Conservation (phyloP, 2,797 vertebrate species). For the Notolabrus celidotus region DNA sequence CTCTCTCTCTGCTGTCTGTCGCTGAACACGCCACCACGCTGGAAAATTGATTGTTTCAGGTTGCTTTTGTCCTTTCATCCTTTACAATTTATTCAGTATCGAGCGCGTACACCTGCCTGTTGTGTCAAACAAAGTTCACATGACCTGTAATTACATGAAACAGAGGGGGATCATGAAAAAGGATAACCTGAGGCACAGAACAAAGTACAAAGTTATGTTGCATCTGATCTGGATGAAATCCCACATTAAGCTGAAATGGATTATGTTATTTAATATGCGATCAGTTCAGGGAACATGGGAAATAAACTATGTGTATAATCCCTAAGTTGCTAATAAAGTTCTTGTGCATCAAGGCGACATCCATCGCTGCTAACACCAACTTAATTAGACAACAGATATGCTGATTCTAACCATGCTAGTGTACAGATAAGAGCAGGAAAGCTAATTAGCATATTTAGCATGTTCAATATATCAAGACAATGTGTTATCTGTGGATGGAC, state of each 20-base stretch:
- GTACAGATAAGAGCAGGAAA: constrained; percentile 41
- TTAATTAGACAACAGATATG: constrained; percentile 49
- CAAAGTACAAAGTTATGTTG: constrained; percentile 27
- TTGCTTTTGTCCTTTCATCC: constrained; percentile 17
- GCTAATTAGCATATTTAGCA: constrained; percentile 1
- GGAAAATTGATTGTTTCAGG: constrained; percentile 52
- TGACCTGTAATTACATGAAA: constrained; percentile 26
- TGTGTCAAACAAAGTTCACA: constrained; percentile 36
- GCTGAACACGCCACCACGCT: constrained; percentile 32
- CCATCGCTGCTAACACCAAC: constrained; percentile 27
- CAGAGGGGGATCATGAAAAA: constrained; percentile 6
- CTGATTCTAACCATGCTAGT: constrained; percentile 37
- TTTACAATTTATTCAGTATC: constrained; percentile 33
- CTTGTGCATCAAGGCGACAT: constrained; percentile 34
- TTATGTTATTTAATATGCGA: constrained; percentile 69
- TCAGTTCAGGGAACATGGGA: constrained; percentile 60
- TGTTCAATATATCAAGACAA: too few relatives aligned
- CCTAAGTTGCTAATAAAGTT: constrained; percentile 61
- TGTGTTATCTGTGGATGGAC: too few relatives aligned
- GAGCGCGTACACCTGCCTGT: constrained; percentile 16
- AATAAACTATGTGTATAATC: constrained; percentile 60
- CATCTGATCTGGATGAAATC: constrained; percentile 58
- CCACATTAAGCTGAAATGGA: constrained; percentile 57
- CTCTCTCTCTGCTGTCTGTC: constrained; percentile 35
- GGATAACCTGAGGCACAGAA: constrained; percentile 42